Evolutionary conservation across 2,888 invertebrate genomes (phyloP).

Genomic region (Conus canariensis): DNA sequence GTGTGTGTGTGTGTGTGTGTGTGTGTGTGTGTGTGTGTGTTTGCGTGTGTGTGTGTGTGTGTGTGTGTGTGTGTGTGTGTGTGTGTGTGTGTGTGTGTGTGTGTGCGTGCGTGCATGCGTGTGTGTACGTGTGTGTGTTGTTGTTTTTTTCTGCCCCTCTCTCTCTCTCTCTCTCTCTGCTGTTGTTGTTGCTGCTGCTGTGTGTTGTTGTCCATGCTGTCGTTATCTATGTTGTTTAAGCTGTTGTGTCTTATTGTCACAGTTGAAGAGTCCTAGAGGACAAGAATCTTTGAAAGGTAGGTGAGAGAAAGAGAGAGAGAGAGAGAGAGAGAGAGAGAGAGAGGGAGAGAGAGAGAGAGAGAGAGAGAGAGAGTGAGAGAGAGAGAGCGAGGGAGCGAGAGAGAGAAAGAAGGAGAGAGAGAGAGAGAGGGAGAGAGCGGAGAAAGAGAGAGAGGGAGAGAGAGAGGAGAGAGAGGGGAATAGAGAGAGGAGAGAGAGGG

Average conservation of each 20-base stretch:
- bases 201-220: too few relatives aligned
- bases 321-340: too few relatives aligned
- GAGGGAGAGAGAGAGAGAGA: neutral
- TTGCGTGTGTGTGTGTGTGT: neutral
- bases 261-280: slow-evolving; percentile 36
- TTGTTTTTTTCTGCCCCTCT: too few relatives aligned
- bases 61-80: neutral
- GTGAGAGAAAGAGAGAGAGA: neutral
- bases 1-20: neutral
- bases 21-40: slow-evolving; percentile 10
- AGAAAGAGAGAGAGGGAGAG: too few relatives aligned
- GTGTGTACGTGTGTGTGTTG: too few relatives aligned
- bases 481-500: neutral
- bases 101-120: neutral
- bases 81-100: neutral
- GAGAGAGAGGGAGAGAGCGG: neutral
- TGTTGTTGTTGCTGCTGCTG: too few relatives aligned
- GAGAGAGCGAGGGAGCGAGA: neutral
- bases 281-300: neutral
- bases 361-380: too few relatives aligned
- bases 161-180: too few relatives aligned
- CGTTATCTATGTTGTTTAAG: too few relatives aligned
- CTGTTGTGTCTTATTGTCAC: neutral
- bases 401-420: too few relatives aligned
- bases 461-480: too few relatives aligned